Conservation (phyloP, 2,113 vertebrate species). For the Coreoperca whiteheadi region DNA sequence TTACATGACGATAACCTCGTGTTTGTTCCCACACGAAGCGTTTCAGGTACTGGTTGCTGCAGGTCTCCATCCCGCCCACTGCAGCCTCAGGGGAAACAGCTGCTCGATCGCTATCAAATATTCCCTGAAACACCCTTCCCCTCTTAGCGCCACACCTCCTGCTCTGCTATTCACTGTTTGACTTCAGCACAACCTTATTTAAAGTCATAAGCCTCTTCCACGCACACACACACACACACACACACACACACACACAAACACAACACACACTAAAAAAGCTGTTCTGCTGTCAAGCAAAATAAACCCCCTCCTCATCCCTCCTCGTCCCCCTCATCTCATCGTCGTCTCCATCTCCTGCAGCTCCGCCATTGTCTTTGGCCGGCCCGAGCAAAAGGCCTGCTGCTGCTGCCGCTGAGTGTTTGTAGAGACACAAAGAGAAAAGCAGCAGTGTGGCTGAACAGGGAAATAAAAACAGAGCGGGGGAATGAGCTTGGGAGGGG, state of each 20-base stretch:
- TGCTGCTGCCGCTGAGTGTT: conserved; percentile 45
- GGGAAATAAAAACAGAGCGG: conserved; percentile 41
- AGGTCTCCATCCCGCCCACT: conserved; percentile 18
- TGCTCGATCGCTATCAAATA: conserved; percentile 64
- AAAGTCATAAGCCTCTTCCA: conserved; percentile 44
- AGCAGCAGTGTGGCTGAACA: conserved; percentile 19
- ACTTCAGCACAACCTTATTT: conserved; percentile 44
- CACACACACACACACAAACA: conserved; percentile 23
- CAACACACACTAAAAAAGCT: conserved; percentile 24
- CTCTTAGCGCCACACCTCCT: conserved; percentile 37
- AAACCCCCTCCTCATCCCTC: not conserved
- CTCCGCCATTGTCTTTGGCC: conserved; percentile 60
- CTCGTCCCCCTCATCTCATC: not conserved
- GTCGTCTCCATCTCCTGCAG: conserved; percentile 69
- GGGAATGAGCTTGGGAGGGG: conserved; percentile 18
- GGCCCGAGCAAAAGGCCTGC: conserved; percentile 37
- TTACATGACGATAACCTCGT: conserved; percentile 1
- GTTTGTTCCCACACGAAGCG: conserved; percentile 31
- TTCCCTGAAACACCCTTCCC: conserved; percentile 19
- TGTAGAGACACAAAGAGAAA: conserved; percentile 40
- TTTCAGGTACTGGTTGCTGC: conserved; percentile 13
- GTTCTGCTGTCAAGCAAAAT: conserved; percentile 56
- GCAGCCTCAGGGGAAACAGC: conserved; percentile 51
- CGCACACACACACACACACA: conserved; percentile 6
- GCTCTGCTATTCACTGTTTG: conserved; percentile 41